Evolutionary conservation across 2,797 vertebrate genomes (phyloP).

Genomic region (Simalia tracyae): DNA sequence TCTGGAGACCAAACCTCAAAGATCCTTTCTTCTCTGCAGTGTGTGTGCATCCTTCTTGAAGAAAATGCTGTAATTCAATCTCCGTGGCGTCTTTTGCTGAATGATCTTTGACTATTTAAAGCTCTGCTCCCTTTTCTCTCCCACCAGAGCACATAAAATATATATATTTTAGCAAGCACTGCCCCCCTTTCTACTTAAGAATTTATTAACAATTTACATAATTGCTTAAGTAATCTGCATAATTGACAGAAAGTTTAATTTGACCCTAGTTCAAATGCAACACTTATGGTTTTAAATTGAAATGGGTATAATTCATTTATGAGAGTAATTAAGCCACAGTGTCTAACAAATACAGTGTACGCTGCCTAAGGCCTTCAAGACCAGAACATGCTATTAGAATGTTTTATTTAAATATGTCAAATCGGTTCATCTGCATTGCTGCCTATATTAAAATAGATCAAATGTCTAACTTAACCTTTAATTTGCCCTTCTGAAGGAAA

Average conservation of each 20-base stretch:
- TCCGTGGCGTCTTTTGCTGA: background rate
- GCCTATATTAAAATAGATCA: constrained; percentile 72
- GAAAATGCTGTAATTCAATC: background rate
- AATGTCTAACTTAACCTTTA: constrained; percentile 76
- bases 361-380: constrained; percentile 78
- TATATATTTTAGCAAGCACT: constrained; percentile 69
- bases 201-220: constrained; percentile 84
- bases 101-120: background rate
- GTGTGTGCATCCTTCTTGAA: background rate
- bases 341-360: constrained; percentile 82
- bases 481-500: constrained; percentile 61
- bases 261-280: constrained; percentile 80
- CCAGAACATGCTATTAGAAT: constrained; percentile 80
- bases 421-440: constrained; percentile 73
- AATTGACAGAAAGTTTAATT: constrained; percentile 83
- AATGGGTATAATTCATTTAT: constrained; percentile 88
- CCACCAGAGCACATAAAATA: constrained; percentile 64
- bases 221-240: constrained; percentile 79
- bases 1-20: background rate
- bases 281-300: constrained; percentile 84
- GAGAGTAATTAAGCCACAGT: constrained; percentile 84
- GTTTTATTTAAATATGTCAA: constrained; percentile 83
- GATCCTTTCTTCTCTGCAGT: no score
- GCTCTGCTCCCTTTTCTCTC: background rate
- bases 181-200: constrained; percentile 71